Base-by-base conservation (phyloP, 2,113 vertebrate genomes). In the Perca flavescens region DNA sequence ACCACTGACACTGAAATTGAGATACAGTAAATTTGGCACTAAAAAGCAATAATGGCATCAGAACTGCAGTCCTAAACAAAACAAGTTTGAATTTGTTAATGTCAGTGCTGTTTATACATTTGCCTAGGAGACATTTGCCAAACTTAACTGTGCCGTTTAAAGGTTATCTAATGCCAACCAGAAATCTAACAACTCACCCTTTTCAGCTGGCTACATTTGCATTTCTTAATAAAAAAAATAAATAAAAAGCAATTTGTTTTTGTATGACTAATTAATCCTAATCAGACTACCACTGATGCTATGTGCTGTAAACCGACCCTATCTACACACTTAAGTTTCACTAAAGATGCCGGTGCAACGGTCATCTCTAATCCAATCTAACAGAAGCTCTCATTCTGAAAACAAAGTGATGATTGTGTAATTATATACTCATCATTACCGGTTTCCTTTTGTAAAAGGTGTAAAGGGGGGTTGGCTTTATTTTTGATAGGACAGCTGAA, bases 181-280 rank as follows among this genome's bases (percentile, higher is more conserved):
- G 22, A 74, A 50, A 73, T 56, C 68, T 10, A 64, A 61, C n/a
- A 64, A 74, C 58, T 72, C 49, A 56, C 16, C 40, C 1, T 61
- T 40, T 81, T 53, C 52, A 69, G 52, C 52, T 53, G 54, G 40
- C 66, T 68, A 50, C 43, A 65, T 61, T 74, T 50, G 3, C 43
- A 61, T 74, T 72, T 74, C 58, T 56, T 19, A 64, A 80, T 71
- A 80, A 68, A 77, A 74, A 40, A 10, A 40, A 9, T 1, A 36
- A 36, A 36, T 36, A 36, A 40, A 40, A 50, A 25, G 47, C 17
- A 12, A 53, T 66, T 74, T 60, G 16, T 68, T 74, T 57, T 61
- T 63, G 67, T 14, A n/a, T 17, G 12, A n/a, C 40, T 58, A 64
- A 68, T 80, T 75, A 71, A 31, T 61, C 36, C 21, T 50, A 57